Conservation (phyloP, 2,888 invertebrate species). For the Silvanus unidentatus region DNA sequence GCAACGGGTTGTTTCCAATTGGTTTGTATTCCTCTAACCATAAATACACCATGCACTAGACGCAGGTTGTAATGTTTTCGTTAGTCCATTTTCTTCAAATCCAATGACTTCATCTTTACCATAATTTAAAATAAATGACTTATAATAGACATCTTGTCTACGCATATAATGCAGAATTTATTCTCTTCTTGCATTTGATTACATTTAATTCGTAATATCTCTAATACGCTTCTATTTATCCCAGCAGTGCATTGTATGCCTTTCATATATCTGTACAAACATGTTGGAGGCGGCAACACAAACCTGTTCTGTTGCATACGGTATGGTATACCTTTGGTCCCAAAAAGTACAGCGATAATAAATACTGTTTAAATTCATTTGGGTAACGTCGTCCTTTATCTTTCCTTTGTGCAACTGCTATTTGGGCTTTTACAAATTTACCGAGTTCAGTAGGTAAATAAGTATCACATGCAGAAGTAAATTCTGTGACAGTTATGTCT, state of each 20-base stretch:
- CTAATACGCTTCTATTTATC: neutral
- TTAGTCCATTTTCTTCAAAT: neutral
- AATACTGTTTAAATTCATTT: slow-evolving; percentile 12
- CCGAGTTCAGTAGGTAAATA: too few species aligned
- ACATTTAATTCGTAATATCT: slow-evolving; percentile 1
- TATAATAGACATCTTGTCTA: neutral
- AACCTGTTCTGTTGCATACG: slow-evolving; percentile 9
- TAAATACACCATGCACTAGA: neutral
- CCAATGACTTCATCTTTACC: neutral
- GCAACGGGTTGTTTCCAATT: neutral
- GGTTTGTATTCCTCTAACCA: neutral
- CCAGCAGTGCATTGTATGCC: slow-evolving; percentile 5
- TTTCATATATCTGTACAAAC: slow-evolving; percentile 10
- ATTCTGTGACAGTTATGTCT: too few species aligned
- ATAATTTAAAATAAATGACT: neutral
- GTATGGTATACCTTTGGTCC: slow-evolving; percentile 14
- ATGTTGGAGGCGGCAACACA: slow-evolving; percentile 10
- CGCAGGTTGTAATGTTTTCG: neutral
- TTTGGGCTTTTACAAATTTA: too few species aligned
- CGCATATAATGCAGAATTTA: slow-evolving; percentile 1
- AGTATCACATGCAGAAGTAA: too few species aligned
- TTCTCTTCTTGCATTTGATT: neutral
- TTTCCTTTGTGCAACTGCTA: too few species aligned
- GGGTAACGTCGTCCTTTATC: slow-evolving; percentile 5
- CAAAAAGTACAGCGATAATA: slow-evolving; percentile 14